Base-by-base conservation (phyloP, 2,888 invertebrate species). In the Argyresthia goedartella region DNA sequence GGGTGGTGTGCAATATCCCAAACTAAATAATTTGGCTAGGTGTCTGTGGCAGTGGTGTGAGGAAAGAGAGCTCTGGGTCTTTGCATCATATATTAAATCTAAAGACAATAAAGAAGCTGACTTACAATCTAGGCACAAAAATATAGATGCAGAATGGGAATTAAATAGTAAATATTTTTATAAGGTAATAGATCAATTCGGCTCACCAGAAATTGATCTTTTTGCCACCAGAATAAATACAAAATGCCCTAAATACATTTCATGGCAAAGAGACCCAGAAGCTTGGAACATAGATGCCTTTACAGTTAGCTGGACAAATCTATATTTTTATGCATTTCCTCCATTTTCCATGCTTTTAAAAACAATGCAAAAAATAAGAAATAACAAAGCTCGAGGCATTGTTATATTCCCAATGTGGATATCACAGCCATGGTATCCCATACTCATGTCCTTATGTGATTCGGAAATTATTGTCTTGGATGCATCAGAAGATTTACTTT, bases 291-390 rank as follows among this genome's bases (percentile, higher is more conserved):
- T 43, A n/a, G 43, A 43, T 14, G 43, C 43, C 8, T 43, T 43
- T 43, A 43, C 43, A 43, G 13, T 43, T 1, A 14, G 13, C 8
- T 43, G 43, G 43, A 11, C 8, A n/a, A 15, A 15, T 33, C 16
- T n/a, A 9, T 55, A 41, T 36, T 56, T 56, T 52, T 55, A 58
- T 49, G 56, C 55, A 4, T 58, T 58, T 46, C 55, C 55, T 9
- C 56, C 57, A 10, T 56, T 58, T 52, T 15, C 49, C 7, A 41
- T 57, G 8, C 53, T 56, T 45, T 25, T 51, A 13, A 55, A 51
- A 47, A 36, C 13, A 33, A 14, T 58, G 9, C 50, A 45, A 11
- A 56, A 58, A 50, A 56, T 56, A 9, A 51, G 53, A n/a, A 42
- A 25, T 49, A 54, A 58, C 33, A 36, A 54, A 16, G 53, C 56